Conservation (phyloP, 2,888 invertebrate species). For the Conomelus anceps region DNA sequence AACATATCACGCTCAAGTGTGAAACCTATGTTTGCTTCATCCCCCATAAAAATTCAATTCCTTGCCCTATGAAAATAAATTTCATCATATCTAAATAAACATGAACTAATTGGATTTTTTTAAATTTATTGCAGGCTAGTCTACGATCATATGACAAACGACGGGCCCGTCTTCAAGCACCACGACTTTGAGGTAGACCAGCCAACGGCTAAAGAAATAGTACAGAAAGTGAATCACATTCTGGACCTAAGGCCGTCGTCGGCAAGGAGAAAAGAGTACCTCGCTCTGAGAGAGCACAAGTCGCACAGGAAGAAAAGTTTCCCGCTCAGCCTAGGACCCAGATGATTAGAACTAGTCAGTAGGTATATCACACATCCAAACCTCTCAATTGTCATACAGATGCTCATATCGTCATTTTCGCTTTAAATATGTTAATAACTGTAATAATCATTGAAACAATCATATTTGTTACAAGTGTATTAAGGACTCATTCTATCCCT, state of each 20-base stretch:
- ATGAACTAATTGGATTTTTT: too few relatives aligned
- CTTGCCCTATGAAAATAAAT: too few relatives aligned
- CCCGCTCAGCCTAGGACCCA: conserved; percentile 33
- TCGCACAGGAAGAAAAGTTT: conserved; percentile 56
- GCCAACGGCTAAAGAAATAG: conserved; percentile 69
- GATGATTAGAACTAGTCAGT: conserved; percentile 32
- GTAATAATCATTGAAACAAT: not conserved
- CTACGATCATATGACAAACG: conserved; percentile 31
- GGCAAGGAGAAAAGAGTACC: conserved; percentile 81
- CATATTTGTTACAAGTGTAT: too few relatives aligned
- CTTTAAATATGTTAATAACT: not conserved
- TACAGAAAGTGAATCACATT: conserved; percentile 80
- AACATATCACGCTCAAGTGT: too few relatives aligned
- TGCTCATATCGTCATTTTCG: not conserved
- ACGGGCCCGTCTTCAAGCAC: conserved; percentile 56
- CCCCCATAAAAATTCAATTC: too few relatives aligned
- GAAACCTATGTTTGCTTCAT: too few relatives aligned
- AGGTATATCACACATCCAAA: not conserved
- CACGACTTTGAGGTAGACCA: conserved; percentile 83
- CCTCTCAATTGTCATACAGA: not conserved
- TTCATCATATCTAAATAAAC: too few relatives aligned
- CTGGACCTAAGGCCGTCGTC: conserved; percentile 69
- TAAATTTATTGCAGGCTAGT: conserved; percentile 32
- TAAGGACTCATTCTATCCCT: too few relatives aligned
- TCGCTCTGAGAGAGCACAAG: conserved; percentile 66